Evolutionary conservation across 2,888 invertebrate species (phyloP).

Genomic region (Eugnorisma glareosa): DNA sequence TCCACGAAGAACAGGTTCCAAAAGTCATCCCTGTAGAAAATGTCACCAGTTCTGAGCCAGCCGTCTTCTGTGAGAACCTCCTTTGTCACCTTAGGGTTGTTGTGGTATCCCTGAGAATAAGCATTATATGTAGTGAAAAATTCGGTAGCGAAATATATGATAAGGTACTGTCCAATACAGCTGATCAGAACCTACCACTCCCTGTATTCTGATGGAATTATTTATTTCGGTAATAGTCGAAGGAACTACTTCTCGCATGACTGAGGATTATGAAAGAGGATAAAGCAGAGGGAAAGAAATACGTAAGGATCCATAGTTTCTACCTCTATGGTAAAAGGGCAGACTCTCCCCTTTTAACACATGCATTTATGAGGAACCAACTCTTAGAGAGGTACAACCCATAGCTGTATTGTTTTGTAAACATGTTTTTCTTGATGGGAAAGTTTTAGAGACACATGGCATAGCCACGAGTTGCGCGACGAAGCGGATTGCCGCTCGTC

Average conservation of each 20-base stretch:
- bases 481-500: no score
- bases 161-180: no score
- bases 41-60: constrained; percentile 87
- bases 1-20: constrained; percentile 74
- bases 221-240: neutral
- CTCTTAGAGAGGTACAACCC: no score
- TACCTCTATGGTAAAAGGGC: neutral
- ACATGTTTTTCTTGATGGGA: neutral
- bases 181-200: no score
- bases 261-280: no score
- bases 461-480: neutral
- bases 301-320: no score
- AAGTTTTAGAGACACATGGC: neutral
- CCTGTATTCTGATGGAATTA: neutral
- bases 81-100: constrained; percentile 11
- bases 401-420: no score
- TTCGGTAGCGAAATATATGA: no score
- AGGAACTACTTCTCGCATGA: neutral
- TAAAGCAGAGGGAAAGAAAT: no score
- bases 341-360: neutral
- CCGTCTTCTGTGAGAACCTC: constrained; percentile 8
- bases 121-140: no score
- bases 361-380: neutral
- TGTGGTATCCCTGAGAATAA: constrained; percentile 11
- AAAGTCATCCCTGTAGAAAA: constrained; percentile 87